Evolutionary conservation across 2,888 invertebrate genomes (phyloP), one percentile per base, ranked within the genome.

Genomic region (Drosophila melanosoma): DNA sequence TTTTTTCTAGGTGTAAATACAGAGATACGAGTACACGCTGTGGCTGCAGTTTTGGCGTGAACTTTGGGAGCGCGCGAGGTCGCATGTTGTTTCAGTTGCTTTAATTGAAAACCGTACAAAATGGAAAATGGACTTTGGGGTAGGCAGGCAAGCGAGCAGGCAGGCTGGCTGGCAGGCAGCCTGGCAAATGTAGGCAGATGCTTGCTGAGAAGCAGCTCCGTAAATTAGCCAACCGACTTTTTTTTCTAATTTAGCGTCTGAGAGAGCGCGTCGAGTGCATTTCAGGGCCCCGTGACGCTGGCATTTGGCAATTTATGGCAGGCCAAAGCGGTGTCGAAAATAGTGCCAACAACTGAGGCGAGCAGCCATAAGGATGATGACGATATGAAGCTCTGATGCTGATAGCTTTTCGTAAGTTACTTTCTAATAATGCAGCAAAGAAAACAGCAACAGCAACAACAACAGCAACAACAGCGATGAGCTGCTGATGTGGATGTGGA

Each of bases 251-350:
- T 82, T 87, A 75, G 73, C 54, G 59, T 69, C 67, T 64, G 63
- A 63, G 65, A 74, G 62, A 75, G 71, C 67, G 79, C 63, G 72
- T 66, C 81, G 84, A 82, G 85, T 80, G 81, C 81, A 81, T 87
- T 89, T 73, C 74, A 90, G 89, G 90, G 82, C 81, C 80, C 79
- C 79, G 58, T 56, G 74, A 68, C 59, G 74, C 69, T 74, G 82
- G 87, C 85, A 83, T 79, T 90, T 74, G 81, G 73, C 74, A 90
- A 90, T 87, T 87, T 87, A 87, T 90, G 90, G 87, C 83, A 83
- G 83, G 85, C 88, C 83, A 76, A 73, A 68, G 74, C 83, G 63
- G 90, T 88, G 87, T 90, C 88, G 90, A 90, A 87, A 90, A 86
- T 90, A 88, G 90, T 90, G 89, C 90, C 90, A 86, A 76, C 74